Percentiles rank a stretch among this genome's conserved stretches.
phyloP scores from a whole-genome alignment of 2,113 vertebrate genomes.

The Corydoras sp. region DNA sequence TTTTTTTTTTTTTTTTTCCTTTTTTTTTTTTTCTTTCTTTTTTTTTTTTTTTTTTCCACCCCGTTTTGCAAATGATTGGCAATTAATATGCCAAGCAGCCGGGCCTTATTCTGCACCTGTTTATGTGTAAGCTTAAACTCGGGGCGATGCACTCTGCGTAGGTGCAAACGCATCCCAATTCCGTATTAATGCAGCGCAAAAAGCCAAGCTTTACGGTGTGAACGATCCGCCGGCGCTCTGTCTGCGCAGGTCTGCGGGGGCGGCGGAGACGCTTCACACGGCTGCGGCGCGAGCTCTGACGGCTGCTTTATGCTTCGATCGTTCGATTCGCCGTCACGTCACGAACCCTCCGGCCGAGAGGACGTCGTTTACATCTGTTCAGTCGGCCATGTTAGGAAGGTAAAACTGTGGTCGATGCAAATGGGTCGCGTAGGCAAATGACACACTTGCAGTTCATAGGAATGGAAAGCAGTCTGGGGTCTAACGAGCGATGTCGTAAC shows the following conservation, averaged over 20 bases:
- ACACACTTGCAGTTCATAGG: conserved; percentile 16
- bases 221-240: no score
- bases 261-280: no score
- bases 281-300: not conserved
- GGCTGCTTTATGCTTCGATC: not conserved
- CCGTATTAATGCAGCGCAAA: not conserved
- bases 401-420: conserved; percentile 46
- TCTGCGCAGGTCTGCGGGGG: no score
- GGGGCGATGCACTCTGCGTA: conserved; percentile 31
- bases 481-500: not conserved
- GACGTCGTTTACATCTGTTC: conserved; percentile 40
- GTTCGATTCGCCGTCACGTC: not conserved
- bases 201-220: not conserved
- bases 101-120: conserved; percentile 74
- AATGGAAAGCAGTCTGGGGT: conserved; percentile 12
- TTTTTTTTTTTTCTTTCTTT: conserved; percentile 48
- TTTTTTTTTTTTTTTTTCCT: conserved; percentile 38
- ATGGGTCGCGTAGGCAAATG: conserved; percentile 36
- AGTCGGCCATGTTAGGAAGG: conserved; percentile 41
- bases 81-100: conserved; percentile 79
- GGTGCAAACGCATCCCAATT: conserved; percentile 40
- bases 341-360: conserved; percentile 14
- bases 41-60: conserved; percentile 53
- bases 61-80: conserved; percentile 76
- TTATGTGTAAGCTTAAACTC: conserved; percentile 56